Percentiles rank a stretch among this genome's conserved stretches.
phyloP scores from a whole-genome alignment of 2,113 vertebrate genomes.

The Suncus etruscus region DNA sequence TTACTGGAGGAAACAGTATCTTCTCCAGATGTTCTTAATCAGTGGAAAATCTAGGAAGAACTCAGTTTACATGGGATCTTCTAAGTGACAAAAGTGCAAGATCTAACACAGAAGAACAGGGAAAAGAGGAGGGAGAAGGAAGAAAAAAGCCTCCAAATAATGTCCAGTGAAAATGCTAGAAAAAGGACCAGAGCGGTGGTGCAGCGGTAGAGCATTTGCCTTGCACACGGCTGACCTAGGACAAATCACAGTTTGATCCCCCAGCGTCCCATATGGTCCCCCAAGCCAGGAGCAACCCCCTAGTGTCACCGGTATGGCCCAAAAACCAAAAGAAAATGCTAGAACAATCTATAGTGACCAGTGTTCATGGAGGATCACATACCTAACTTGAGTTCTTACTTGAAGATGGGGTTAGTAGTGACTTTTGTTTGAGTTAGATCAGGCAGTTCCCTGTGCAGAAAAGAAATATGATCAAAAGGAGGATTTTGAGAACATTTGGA shows the following conservation, averaged over 20 bases:
- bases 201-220: too few species aligned
- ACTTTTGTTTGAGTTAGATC: neutral
- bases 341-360: neutral
- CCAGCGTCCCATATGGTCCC: too few species aligned
- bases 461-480: conserved; percentile 13
- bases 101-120: conserved; percentile 6
- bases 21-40: neutral
- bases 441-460: neutral
- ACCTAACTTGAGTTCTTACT: too few species aligned
- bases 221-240: too few species aligned
- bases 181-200: too few species aligned
- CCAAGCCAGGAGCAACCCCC: too few species aligned
- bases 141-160: neutral
- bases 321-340: neutral
- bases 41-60: neutral
- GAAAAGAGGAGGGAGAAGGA: neutral
- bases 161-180: neutral
- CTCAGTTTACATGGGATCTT: neutral
- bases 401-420: too few species aligned
- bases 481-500: neutral
- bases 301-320: too few species aligned
- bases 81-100: neutral
- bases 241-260: too few species aligned
- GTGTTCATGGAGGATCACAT: neutral
- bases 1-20: neutral